These are phyloP conservation scores for Xiphydria camelus DNA, from an alignment of 2,888 invertebrate genomes.

Conservation along the genomic window DNA sequence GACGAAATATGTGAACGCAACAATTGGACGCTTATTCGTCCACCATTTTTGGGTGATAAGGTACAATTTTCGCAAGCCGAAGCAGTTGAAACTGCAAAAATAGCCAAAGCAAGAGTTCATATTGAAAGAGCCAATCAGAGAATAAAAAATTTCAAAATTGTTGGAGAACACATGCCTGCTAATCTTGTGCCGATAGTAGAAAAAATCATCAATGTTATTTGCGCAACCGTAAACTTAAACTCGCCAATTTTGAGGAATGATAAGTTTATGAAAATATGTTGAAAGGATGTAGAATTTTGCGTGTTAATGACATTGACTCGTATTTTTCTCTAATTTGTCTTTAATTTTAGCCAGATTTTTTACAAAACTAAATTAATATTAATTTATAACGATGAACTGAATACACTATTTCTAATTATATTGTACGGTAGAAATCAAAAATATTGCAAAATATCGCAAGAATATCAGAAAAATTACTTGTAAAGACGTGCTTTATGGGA, in stretches of 20 bases:
- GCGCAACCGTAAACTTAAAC: slow-evolving; percentile 8
- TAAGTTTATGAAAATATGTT: slow-evolving; percentile 1
- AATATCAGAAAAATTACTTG: too few species aligned
- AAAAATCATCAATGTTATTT: slow-evolving; percentile 8
- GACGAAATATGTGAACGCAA: slow-evolving; percentile 20
- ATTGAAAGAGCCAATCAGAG: slow-evolving; percentile 23
- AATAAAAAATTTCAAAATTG: slow-evolving; percentile 8
- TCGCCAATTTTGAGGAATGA: slow-evolving; percentile 8
- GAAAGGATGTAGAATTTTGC: too few species aligned
- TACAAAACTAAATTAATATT: too few species aligned
- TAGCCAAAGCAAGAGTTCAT: slow-evolving; percentile 25
- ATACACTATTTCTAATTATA: too few species aligned
- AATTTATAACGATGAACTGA: too few species aligned
- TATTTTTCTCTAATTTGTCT: too few species aligned
- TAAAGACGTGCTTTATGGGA: too few species aligned
- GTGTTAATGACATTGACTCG: too few species aligned
- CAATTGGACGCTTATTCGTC: slow-evolving; percentile 16
- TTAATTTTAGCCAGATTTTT: too few species aligned
- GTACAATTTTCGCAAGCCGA: slow-evolving; percentile 24
- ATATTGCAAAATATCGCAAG: too few species aligned
- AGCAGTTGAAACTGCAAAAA: slow-evolving; percentile 13
- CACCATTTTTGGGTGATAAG: slow-evolving; percentile 22
- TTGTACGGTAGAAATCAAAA: too few species aligned
- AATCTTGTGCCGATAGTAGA: not conserved
- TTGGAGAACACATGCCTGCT: not conserved